phyloP scores from a whole-genome alignment of 1,140 invertebrate genomes.

The Drosophila arizonae region DNA sequence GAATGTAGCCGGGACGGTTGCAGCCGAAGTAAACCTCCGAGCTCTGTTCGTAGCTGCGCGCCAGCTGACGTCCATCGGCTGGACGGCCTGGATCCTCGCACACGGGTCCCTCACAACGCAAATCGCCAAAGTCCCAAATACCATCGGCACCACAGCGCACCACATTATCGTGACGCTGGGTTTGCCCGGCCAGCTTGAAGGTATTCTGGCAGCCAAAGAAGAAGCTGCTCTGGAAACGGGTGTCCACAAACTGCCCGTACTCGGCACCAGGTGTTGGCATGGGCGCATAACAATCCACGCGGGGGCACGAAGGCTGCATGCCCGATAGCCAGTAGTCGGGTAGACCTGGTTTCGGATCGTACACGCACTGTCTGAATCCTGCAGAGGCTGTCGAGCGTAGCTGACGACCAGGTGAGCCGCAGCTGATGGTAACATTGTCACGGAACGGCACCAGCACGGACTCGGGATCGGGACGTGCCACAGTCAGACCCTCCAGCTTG shows the following conservation, averaged over 20 bases:
- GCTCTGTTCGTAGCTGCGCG: conserved; percentile 96
- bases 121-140: conserved; percentile 98
- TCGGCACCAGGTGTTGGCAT: conserved; percentile 95
- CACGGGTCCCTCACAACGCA: conserved; percentile 97
- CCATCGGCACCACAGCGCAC: conserved; percentile 95
- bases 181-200: conserved; percentile 96
- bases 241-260: conserved; percentile 94
- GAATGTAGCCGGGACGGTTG: conserved; percentile 94
- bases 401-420: conserved; percentile 89
- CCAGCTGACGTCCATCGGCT: conserved; percentile 93
- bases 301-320: conserved; percentile 91
- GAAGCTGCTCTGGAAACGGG: conserved; percentile 95
- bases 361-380: conserved; percentile 95
- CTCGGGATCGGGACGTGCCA: conserved; percentile 89
- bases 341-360: conserved; percentile 94
- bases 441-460: conserved; percentile 93
- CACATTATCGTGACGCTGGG: conserved; percentile 94
- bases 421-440: conserved; percentile 94
- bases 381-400: conserved; percentile 91
- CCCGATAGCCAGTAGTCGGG: conserved; percentile 97
- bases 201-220: conserved; percentile 98
- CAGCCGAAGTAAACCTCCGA: conserved; percentile 96
- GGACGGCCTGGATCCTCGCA: conserved; percentile 97
- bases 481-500: conserved; percentile 91
- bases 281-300: conserved; percentile 93